phyloP scores from a whole-genome alignment of 2,888 invertebrate species.

The Chaitophorus viminalis region DNA sequence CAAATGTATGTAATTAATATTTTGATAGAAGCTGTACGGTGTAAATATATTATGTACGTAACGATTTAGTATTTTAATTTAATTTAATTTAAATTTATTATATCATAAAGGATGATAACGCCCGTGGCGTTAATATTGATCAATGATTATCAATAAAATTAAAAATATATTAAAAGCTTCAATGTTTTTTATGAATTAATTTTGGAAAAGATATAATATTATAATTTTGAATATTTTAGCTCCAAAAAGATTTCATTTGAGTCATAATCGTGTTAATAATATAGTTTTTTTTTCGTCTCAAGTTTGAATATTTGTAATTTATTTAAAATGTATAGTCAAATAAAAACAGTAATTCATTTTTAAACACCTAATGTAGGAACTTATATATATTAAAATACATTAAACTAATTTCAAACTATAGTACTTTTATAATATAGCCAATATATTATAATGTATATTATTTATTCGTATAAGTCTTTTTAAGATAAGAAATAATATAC shows the following conservation, averaged over 20 bases:
- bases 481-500: conserved; percentile 18
- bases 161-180: too few relatives aligned
- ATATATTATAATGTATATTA: background rate
- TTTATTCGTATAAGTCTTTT: background rate
- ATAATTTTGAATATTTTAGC: background rate
- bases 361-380: background rate
- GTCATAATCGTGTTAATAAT: background rate
- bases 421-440: background rate
- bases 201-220: too few relatives aligned
- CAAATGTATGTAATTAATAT: background rate
- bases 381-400: background rate
- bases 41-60: background rate
- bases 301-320: background rate
- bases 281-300: background rate
- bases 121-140: background rate
- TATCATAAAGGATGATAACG: too few relatives aligned
- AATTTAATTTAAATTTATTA: too few relatives aligned
- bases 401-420: background rate
- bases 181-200: too few relatives aligned
- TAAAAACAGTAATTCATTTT: too few relatives aligned
- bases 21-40: background rate
- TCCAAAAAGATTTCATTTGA: background rate
- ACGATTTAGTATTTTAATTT: too few relatives aligned
- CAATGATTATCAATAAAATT: background rate
- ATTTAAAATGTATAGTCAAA: too few relatives aligned